These are phyloP conservation scores for Caenorhabditis sp. DNA, from an alignment of 2,888 invertebrate genomes.

Conservation along the genomic window DNA sequence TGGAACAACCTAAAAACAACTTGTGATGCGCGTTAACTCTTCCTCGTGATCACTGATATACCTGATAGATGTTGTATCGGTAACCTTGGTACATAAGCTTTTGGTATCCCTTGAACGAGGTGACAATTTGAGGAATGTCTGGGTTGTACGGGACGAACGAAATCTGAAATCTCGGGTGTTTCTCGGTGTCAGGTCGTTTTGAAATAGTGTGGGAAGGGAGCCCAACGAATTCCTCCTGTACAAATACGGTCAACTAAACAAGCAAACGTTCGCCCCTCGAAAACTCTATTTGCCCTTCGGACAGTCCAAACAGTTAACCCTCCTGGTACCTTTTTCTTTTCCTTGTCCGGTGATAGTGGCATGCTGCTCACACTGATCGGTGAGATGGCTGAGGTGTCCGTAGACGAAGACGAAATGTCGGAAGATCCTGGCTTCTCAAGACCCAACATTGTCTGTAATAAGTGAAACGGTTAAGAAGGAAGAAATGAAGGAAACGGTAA, in stretches of 20 bases:
- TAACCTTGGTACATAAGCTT: conserved; percentile 78
- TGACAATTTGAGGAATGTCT: conserved; percentile 75
- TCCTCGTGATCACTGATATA: conserved; percentile 35
- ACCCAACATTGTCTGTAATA: conserved; percentile 60
- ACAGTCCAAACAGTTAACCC: conserved; percentile 51
- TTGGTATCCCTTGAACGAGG: conserved; percentile 78
- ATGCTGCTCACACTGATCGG: conserved; percentile 67
- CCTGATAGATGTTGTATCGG: conserved; percentile 78
- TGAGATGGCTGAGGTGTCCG: conserved; percentile 67
- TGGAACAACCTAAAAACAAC: conserved; percentile 65
- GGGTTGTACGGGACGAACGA: conserved; percentile 74
- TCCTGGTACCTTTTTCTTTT: conserved; percentile 65
- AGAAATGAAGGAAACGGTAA: background rate
- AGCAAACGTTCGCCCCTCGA: conserved; percentile 38
- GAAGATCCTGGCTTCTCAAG: conserved; percentile 65
- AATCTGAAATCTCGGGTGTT: conserved; percentile 59
- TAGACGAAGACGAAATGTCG: conserved; percentile 66
- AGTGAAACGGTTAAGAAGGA: background rate
- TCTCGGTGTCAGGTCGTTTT: conserved; percentile 48
- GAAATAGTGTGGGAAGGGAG: conserved; percentile 29
- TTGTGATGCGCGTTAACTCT: conserved; percentile 15
- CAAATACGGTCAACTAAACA: conserved; percentile 54
- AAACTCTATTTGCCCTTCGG: conserved; percentile 49
- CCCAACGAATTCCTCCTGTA: conserved; percentile 49
- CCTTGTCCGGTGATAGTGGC: conserved; percentile 67